These are phyloP conservation scores for Papilio xuthus DNA, from an alignment of 1,140 invertebrate species.

Conservation along the genomic window DNA sequence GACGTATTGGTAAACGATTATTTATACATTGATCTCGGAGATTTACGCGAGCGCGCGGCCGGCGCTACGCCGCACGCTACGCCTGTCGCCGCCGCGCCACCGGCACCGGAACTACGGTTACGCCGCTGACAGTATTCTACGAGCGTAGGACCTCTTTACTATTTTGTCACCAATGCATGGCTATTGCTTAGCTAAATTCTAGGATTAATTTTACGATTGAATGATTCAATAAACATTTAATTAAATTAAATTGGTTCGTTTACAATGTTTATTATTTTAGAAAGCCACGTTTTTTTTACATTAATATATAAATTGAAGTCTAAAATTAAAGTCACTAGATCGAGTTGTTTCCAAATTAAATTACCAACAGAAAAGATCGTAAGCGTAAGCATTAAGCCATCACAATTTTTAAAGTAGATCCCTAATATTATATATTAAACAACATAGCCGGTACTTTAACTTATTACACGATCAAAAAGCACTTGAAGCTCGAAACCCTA, in stretches of 20 bases:
- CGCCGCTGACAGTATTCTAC: slow-evolving; percentile 36
- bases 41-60: slow-evolving; percentile 52
- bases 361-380: background rate
- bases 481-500: background rate
- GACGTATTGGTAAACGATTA: slow-evolving; percentile 81
- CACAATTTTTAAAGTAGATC: background rate
- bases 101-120: slow-evolving; percentile 27
- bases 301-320: background rate
- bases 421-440: background rate
- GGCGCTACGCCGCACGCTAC: slow-evolving; percentile 48
- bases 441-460: background rate
- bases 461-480: slow-evolving; percentile 15
- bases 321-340: background rate
- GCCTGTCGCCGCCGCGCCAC: slow-evolving; percentile 41
- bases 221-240: background rate
- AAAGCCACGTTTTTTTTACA: background rate
- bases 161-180: background rate
- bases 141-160: slow-evolving; percentile 32
- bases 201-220: background rate
- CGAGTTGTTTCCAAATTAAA: background rate
- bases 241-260: background rate
- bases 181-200: background rate
- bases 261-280: background rate
- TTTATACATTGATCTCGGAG: slow-evolving; percentile 77
- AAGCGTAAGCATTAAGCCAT: background rate